Evolutionary conservation across 2,113 vertebrate genomes (phyloP).

Genomic region (Gambusia affinis): DNA sequence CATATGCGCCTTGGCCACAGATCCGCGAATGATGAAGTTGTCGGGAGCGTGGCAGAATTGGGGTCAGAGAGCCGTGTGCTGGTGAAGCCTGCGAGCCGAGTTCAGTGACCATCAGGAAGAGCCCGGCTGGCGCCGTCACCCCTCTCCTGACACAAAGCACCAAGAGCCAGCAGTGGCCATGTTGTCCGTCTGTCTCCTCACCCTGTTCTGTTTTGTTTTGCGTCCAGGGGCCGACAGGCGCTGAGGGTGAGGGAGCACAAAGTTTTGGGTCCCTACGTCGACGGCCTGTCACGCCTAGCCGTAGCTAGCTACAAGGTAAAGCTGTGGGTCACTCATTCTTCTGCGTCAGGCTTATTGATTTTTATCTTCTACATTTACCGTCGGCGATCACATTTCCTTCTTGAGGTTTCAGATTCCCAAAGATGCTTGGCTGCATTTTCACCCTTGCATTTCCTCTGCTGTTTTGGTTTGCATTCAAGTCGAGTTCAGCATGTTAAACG

Average conservation of each 20-base stretch:
- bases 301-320: conserved; percentile 96
- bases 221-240: conserved; percentile 88
- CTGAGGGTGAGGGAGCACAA: conserved; percentile 96
- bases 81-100: conserved; percentile 6
- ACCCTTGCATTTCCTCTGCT: not conserved
- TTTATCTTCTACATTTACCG: not conserved
- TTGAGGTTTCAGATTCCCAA: not conserved
- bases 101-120: not conserved
- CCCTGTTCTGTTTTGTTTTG: conserved; percentile 1
- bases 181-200: conserved; percentile 11
- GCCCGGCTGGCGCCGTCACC: not conserved
- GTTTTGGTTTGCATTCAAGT: too few species aligned
- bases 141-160: not conserved
- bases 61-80: conserved; percentile 26
- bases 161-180: not conserved
- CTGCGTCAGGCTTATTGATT: not conserved
- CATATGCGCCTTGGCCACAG: conserved; percentile 53
- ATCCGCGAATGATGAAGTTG: conserved; percentile 54
- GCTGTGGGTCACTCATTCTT: not conserved
- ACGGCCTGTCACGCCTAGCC: conserved; percentile 94
- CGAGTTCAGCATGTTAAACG: not conserved
- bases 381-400: not conserved
- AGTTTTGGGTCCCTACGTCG: conserved; percentile 95
- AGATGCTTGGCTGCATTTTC: not conserved
- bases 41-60: conserved; percentile 11